Evolutionary conservation across 2,113 vertebrate genomes (phyloP).

Genomic region (Centrocercus urophasianus): DNA sequence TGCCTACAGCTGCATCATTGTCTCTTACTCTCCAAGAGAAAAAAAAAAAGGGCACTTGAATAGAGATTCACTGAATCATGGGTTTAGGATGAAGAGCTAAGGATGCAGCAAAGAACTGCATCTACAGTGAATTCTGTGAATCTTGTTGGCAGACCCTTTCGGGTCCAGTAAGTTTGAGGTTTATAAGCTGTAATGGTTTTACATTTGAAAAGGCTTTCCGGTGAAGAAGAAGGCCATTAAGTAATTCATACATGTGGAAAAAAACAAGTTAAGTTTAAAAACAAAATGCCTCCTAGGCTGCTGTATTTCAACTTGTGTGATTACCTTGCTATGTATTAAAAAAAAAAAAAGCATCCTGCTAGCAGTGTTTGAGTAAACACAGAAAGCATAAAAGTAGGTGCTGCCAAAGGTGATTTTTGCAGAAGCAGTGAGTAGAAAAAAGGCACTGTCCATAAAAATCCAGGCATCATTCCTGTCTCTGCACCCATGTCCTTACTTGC

Average conservation of each 20-base stretch:
- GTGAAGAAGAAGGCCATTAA: background rate
- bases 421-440: background rate
- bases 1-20: background rate
- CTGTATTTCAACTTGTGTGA: background rate
- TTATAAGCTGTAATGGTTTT: background rate
- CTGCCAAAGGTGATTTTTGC: background rate
- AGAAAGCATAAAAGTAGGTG: background rate
- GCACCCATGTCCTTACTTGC: background rate
- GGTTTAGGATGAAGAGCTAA: background rate
- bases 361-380: background rate
- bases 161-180: background rate
- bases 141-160: background rate
- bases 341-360: background rate
- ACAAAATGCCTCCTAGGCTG: background rate
- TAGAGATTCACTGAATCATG: background rate
- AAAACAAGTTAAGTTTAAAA: background rate
- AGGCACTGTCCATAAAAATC: background rate
- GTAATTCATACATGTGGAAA: background rate
- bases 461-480: background rate
- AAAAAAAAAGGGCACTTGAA: background rate
- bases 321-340: background rate
- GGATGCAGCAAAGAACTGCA: background rate
- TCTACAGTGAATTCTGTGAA: background rate
- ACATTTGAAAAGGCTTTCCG: background rate
- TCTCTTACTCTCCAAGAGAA: accelerated